phyloP scores from a whole-genome alignment of 2,888 invertebrate genomes.

The Parnassius orleans region DNA sequence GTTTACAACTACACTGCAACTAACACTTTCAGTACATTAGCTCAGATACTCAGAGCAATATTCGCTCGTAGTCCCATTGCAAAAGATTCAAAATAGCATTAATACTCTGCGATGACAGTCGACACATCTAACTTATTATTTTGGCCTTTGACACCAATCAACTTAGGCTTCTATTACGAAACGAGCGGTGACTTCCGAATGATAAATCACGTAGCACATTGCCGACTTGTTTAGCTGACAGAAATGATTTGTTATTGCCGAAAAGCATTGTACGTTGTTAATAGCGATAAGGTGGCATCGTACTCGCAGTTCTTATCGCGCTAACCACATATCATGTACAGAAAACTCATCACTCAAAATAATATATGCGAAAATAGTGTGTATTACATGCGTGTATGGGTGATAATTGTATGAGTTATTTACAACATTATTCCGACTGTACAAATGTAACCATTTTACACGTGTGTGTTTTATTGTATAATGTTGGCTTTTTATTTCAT shows the following conservation, averaged over 20 bases:
- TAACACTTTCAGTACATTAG: slow-evolving; percentile 9
- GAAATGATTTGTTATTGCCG: slow-evolving; percentile 24
- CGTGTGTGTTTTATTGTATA: no score
- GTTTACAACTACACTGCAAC: slow-evolving; percentile 14
- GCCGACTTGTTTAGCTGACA: slow-evolving; percentile 31
- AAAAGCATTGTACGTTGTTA: slow-evolving; percentile 28
- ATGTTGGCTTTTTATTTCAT: no score
- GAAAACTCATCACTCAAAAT: slow-evolving; percentile 16
- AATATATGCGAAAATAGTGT: slow-evolving; percentile 12
- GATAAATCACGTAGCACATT: slow-evolving; percentile 30
- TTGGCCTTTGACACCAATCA: slow-evolving; percentile 58
- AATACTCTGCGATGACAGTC: slow-evolving; percentile 5
- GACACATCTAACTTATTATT: slow-evolving; percentile 39
- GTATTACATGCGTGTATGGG: not conserved
- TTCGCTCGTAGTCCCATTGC: not conserved
- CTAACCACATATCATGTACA: slow-evolving; percentile 2
- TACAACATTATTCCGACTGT: not conserved
- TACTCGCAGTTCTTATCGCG: slow-evolving; percentile 16
- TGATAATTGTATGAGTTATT: slow-evolving; percentile 1
- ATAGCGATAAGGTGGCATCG: slow-evolving; percentile 18
- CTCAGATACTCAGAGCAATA: not conserved
- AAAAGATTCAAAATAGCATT: slow-evolving; percentile 17
- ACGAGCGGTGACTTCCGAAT: slow-evolving; percentile 25
- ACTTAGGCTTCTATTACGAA: slow-evolving; percentile 38
- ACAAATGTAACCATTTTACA: not conserved